These are phyloP conservation scores for Clarias macrocephalus DNA, from an alignment of 2,113 vertebrate genomes.

Conservation along the genomic window DNA sequence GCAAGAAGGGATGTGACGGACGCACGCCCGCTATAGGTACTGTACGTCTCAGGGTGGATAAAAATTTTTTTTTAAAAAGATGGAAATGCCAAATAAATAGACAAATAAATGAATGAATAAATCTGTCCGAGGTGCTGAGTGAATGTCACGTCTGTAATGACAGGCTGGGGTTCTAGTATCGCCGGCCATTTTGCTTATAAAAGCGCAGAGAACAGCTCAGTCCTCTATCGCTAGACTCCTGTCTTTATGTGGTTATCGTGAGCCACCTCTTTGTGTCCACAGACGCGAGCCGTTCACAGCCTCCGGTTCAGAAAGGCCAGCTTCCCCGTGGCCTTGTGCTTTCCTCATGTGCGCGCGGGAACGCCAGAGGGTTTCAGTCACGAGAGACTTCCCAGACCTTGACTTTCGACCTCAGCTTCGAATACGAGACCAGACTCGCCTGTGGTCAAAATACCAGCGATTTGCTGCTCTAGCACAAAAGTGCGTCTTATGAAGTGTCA, in stretches of 20 bases:
- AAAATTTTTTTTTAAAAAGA: neutral
- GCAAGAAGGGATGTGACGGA: conserved; percentile 12
- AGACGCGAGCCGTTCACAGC: conserved; percentile 52
- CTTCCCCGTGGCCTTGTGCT: conserved; percentile 53
- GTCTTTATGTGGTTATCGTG: conserved; percentile 66
- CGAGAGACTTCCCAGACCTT: conserved; percentile 40
- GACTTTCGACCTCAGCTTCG: conserved; percentile 9
- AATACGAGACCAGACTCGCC: conserved; percentile 6
- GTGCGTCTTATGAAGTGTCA: neutral
- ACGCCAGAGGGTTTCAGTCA: conserved; percentile 24
- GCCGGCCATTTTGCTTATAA: neutral
- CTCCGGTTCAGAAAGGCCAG: conserved; percentile 60
- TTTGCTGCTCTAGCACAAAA: neutral
- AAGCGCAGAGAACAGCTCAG: neutral
- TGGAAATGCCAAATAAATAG: no score
- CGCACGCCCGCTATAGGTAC: conserved; percentile 27
- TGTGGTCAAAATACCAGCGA: neutral
- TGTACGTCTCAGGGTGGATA: conserved; percentile 30
- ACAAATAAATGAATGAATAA: conserved; percentile 48
- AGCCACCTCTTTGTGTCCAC: conserved; percentile 55
- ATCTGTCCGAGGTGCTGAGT: conserved; percentile 32
- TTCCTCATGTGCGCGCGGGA: conserved; percentile 45
- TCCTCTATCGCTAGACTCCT: conserved; percentile 49
- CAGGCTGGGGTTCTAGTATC: neutral
- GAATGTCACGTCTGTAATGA: conserved; percentile 34